Conservation (phyloP, 2,797 vertebrate genomes). For the Crypturellus tataupa region DNA sequence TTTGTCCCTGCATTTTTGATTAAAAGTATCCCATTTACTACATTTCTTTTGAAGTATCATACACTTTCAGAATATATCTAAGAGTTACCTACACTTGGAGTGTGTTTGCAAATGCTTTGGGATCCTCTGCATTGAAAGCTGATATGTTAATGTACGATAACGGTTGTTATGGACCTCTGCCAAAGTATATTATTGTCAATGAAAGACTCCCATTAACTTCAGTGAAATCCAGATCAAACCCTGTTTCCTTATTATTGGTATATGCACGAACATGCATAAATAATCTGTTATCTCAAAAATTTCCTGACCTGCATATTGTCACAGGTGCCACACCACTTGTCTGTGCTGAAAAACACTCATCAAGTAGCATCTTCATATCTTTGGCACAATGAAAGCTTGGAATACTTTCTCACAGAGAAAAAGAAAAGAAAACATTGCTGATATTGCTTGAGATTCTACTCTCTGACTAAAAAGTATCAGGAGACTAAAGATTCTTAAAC, state of each 20-base stretch:
- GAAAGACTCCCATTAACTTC: background rate
- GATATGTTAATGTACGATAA: background rate
- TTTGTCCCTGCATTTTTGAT: background rate
- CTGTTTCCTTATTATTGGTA: background rate
- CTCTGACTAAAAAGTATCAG: background rate
- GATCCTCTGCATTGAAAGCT: constrained; percentile 1
- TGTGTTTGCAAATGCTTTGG: background rate
- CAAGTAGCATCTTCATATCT: background rate
- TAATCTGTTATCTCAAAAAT: background rate
- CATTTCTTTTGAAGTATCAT: background rate
- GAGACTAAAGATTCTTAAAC: background rate
- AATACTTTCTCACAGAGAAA: background rate
- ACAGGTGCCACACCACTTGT: background rate
- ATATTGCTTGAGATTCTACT: background rate
- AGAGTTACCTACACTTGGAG: background rate
- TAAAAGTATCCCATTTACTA: background rate
- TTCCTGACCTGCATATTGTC: background rate
- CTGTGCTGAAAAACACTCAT: background rate
- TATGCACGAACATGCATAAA: background rate
- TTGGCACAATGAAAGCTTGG: background rate
- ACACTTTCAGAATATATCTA: background rate
- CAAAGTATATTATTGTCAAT: background rate
- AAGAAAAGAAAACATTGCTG: background rate
- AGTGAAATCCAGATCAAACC: background rate
- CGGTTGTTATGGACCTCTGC: background rate